These are phyloP conservation scores for Porites evermanni DNA, from an alignment of 92 coral and sea anemone species.

Conservation along the genomic window DNA sequence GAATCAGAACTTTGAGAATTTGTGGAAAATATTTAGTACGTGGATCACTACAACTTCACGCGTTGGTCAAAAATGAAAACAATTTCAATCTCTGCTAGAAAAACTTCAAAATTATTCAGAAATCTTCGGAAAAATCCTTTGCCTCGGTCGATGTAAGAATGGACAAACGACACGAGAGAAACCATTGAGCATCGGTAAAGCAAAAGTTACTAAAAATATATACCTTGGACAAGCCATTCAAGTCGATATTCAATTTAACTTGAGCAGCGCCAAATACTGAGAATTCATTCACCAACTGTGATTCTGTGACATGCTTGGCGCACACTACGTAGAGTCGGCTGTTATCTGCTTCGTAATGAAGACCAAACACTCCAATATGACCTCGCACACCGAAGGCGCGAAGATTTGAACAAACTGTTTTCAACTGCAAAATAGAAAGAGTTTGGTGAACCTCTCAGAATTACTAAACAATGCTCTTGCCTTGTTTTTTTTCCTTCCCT, in stretches of 20 bases:
- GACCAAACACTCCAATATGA: conserved; percentile 80
- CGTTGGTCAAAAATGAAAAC: no score
- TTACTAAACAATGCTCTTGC: neutral
- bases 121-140: no score
- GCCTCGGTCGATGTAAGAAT: no score
- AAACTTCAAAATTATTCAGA: no score
- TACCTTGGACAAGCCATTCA: conserved; percentile 70
- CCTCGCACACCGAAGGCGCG: conserved; percentile 61
- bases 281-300: conserved; percentile 58
- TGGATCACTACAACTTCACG: no score
- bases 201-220: neutral
- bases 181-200: neutral
- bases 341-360: conserved; percentile 77
- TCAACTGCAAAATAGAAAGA: conserved; percentile 50
- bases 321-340: conserved; percentile 70
- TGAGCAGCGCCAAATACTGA: conserved; percentile 53
- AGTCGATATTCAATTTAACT: conserved; percentile 62
- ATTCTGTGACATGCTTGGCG: conserved; percentile 59
- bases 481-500: no score
- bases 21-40: no score
- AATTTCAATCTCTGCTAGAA: no score
- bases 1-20: no score
- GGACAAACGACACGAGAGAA: neutral
- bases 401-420: conserved; percentile 63
- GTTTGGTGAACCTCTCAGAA: neutral